phyloP scores from a whole-genome alignment of 2,113 vertebrate genomes.

The Australoheros scitulus region DNA sequence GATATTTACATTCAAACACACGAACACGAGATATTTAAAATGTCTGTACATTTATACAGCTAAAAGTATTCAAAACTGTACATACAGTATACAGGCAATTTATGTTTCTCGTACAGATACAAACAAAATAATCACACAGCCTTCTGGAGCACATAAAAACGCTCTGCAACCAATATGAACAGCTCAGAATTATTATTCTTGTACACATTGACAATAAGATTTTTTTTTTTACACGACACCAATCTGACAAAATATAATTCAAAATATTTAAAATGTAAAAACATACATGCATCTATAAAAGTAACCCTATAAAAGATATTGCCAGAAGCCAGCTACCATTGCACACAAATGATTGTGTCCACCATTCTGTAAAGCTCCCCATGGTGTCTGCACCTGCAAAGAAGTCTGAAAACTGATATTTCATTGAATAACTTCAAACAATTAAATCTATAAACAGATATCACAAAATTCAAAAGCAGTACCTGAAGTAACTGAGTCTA shows the following conservation, averaged over 20 bases:
- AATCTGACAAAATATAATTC: constrained; percentile 47
- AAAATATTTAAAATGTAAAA: constrained; percentile 39
- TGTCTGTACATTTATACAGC: constrained; percentile 73
- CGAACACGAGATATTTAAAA: constrained; percentile 15
- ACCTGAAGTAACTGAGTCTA: background rate
- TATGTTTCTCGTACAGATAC: constrained; percentile 1
- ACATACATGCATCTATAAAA: constrained; percentile 46
- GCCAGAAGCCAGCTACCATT: constrained; percentile 44
- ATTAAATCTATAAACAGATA: background rate
- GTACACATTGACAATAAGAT: constrained; percentile 51
- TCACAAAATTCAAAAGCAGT: background rate
- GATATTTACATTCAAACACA: constrained; percentile 1
- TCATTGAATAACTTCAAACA: background rate
- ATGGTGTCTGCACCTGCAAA: background rate
- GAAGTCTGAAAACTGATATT: constrained; percentile 6
- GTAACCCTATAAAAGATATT: constrained; percentile 41
- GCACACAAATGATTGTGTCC: constrained; percentile 44
- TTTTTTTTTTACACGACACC: constrained; percentile 58
- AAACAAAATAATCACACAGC: constrained; percentile 8
- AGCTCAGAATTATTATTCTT: background rate
- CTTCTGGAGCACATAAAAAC: constrained; percentile 8
- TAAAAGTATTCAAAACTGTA: constrained; percentile 52
- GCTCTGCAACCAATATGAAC: background rate
- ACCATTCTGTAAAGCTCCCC: constrained; percentile 10
- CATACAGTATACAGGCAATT: constrained; percentile 14